Evolutionary conservation across 2,113 vertebrate species (phyloP).

Genomic region (Gasterosteus aculeatus): DNA sequence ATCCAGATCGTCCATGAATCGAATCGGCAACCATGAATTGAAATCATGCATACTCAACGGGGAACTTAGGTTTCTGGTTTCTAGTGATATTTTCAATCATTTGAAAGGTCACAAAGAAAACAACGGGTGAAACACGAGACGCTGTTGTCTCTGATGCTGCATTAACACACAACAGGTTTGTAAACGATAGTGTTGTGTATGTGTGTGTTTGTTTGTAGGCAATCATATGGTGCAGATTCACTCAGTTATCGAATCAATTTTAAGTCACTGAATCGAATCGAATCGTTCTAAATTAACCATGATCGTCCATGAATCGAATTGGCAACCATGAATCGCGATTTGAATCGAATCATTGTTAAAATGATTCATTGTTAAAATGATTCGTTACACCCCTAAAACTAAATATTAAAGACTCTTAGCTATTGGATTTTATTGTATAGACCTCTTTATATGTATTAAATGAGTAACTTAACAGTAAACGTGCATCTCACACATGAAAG

Average conservation of each 20-base stretch:
- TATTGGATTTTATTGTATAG: neutral
- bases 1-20: too few relatives aligned
- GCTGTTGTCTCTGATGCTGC: slow-evolving; percentile 46
- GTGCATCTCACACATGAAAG: slow-evolving; percentile 77
- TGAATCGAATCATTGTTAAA: too few relatives aligned
- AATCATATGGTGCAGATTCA: neutral
- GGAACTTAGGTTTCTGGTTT: slow-evolving; percentile 68
- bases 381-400: too few relatives aligned
- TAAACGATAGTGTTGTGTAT: slow-evolving; percentile 14
- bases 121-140: slow-evolving; percentile 75
- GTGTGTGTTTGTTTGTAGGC: slow-evolving; percentile 16
- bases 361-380: too few relatives aligned
- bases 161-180: slow-evolving; percentile 28
- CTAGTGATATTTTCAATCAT: slow-evolving; percentile 74
- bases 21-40: too few relatives aligned
- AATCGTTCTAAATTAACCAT: too few relatives aligned
- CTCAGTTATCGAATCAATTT: too few relatives aligned
- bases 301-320: too few relatives aligned
- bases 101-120: slow-evolving; percentile 79
- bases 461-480: neutral
- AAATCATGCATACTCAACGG: slow-evolving; percentile 41
- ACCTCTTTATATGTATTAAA: neutral
- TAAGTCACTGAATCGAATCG: too few relatives aligned
- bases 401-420: neutral
- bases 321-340: too few relatives aligned